These are phyloP conservation scores for Orthosia gracilis DNA, from an alignment of 2,888 invertebrate genomes.

Conservation along the genomic window DNA sequence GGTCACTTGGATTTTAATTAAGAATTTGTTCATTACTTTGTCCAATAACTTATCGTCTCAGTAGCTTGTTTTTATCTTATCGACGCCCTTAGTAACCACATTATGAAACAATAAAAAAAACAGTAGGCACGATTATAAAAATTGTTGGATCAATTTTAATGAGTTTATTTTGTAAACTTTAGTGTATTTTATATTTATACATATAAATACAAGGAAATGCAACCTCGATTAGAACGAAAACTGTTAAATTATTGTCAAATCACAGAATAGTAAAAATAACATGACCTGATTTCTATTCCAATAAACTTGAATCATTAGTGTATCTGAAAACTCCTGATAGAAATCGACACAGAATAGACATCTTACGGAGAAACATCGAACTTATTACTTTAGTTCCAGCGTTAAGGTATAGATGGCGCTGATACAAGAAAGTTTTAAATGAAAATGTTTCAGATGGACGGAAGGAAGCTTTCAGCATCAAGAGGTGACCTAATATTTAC, in stretches of 20 bases:
- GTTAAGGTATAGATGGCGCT: conserved; percentile 78
- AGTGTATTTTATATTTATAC: background rate
- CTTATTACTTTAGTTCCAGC: conserved; percentile 54
- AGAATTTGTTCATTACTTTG: background rate
- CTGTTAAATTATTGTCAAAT: conserved; percentile 67
- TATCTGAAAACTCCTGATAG: conserved; percentile 43
- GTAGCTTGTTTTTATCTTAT: conserved; percentile 16
- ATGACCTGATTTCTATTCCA: conserved; percentile 30
- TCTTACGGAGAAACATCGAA: conserved; percentile 73
- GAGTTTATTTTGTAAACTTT: background rate
- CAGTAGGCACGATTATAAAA: too few species aligned
- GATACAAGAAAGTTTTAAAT: conserved; percentile 34
- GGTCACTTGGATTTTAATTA: background rate
- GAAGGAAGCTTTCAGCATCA: conserved; percentile 38
- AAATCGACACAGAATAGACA: conserved; percentile 63
- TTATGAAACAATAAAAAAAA: conserved; percentile 8
- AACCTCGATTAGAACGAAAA: background rate
- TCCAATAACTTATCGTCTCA: background rate
- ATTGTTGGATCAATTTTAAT: too few species aligned
- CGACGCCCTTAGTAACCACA: background rate
- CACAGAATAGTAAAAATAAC: conserved; percentile 38
- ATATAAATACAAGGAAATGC: background rate
- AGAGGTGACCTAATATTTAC: conserved; percentile 25
- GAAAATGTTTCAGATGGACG: conserved; percentile 23
- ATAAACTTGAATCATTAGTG: conserved; percentile 8